These are phyloP conservation scores for Pseudolycoriella hygida DNA, from an alignment of 2,888 invertebrate genomes.

Conservation along the genomic window DNA sequence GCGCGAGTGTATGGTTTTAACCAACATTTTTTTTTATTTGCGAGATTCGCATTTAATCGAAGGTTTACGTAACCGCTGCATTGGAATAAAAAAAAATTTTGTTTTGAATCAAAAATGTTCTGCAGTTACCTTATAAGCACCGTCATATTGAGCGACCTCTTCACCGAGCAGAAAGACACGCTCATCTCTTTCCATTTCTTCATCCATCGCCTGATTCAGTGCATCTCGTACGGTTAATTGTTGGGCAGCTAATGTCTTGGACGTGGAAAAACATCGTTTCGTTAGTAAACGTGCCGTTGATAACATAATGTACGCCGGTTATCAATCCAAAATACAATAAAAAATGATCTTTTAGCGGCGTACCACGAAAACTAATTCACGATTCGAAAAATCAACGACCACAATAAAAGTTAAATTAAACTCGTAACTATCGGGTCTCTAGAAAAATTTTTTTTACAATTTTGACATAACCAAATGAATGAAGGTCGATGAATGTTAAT, in stretches of 20 bases:
- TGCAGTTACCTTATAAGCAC: constrained; percentile 74
- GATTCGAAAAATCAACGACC: too few species aligned
- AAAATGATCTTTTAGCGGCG: too few species aligned
- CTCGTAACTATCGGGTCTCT: too few species aligned
- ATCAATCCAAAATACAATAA: too few species aligned
- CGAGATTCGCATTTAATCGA: too few species aligned
- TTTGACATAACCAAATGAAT: too few species aligned
- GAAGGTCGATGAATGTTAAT: too few species aligned
- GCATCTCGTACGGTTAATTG: constrained; percentile 94
- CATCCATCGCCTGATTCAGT: constrained; percentile 86
- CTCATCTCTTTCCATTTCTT: constrained; percentile 90
- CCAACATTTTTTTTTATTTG: too few species aligned
- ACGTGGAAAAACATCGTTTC: constrained; percentile 34
- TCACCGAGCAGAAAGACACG: constrained; percentile 84
- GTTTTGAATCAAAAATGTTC: not conserved
- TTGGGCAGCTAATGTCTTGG: constrained; percentile 30
- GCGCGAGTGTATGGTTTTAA: too few species aligned
- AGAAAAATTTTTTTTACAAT: too few species aligned
- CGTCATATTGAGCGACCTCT: constrained; percentile 97
- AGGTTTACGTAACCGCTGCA: constrained; percentile 5
- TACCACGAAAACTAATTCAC: too few species aligned
- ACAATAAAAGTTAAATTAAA: too few species aligned
- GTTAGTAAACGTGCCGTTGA: constrained; percentile 4
- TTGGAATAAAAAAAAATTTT: not conserved
- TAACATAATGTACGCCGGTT: constrained; percentile 2